These are phyloP conservation scores for Nothobranchius kuhntae DNA, from an alignment of 2,113 vertebrate genomes.

Conservation along the genomic window DNA sequence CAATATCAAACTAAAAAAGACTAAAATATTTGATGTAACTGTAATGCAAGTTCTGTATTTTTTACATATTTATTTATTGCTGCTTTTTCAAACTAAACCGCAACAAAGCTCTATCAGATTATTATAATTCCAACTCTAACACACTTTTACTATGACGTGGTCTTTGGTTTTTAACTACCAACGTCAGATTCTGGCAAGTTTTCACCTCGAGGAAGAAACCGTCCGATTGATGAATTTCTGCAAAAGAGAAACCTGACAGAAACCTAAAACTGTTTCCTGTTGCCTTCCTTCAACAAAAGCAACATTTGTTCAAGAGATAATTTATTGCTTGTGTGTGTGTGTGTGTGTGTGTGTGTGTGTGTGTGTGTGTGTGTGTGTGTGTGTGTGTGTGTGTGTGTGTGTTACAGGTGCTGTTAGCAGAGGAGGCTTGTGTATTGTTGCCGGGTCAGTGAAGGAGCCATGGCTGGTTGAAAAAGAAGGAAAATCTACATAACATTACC, in stretches of 20 bases:
- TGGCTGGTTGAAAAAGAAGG: constrained; percentile 53
- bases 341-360: constrained; percentile 59
- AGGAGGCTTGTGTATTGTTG: constrained; percentile 53
- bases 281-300: constrained; percentile 38
- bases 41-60: no score
- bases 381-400: constrained; percentile 58
- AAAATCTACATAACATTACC: constrained; percentile 73
- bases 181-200: no score
- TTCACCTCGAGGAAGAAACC: no score
- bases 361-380: constrained; percentile 53
- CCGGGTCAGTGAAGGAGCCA: constrained; percentile 57
- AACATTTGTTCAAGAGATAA: constrained; percentile 50
- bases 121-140: no score
- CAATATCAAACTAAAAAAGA: no score
- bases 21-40: no score
- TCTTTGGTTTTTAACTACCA: no score
- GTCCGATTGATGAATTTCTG: constrained; percentile 8
- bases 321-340: constrained; percentile 33
- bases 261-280: constrained; percentile 38
- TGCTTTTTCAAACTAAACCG: no score
- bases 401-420: constrained; percentile 67
- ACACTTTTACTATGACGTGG: no score
- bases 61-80: no score
- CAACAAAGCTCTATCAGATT: no score
- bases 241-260: background rate